phyloP scores from a whole-genome alignment of 2,113 vertebrate species.

The Macroglossus sobrinus region DNA sequence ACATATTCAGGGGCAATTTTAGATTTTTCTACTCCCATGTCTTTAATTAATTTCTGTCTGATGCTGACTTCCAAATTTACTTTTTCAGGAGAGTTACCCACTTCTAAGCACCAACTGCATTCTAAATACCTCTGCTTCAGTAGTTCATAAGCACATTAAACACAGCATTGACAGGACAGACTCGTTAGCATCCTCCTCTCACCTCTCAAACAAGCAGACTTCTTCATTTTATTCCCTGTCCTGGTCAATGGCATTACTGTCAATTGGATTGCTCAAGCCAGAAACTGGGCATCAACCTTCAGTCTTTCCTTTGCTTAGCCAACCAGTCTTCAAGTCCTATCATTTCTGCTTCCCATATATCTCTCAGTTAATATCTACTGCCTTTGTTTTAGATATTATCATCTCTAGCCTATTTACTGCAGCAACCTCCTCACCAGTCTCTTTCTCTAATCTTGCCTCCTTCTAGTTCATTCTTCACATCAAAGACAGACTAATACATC shows the following conservation, averaged over 20 bases:
- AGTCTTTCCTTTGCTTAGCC: not conserved
- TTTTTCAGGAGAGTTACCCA: not conserved
- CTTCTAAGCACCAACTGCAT: not conserved
- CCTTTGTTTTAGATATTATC: not conserved
- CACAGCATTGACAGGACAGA: not conserved
- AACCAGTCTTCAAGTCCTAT: not conserved
- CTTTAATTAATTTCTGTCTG: not conserved
- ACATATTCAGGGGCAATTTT: not conserved
- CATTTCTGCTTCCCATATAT: not conserved
- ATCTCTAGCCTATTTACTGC: not conserved
- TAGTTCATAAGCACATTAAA: not conserved
- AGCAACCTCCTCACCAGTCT: not conserved
- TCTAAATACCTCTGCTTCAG: not conserved
- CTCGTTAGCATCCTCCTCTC: not conserved
- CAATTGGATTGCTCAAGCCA: not conserved
- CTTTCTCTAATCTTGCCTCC: not conserved
- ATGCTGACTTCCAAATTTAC: not conserved
- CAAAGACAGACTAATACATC: not conserved
- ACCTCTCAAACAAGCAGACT: not conserved
- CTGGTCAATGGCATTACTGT: not conserved
- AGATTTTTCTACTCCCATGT: not conserved
- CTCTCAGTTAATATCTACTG: not conserved
- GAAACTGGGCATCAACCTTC: not conserved
- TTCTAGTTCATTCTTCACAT: not conserved
- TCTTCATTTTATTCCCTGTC: not conserved